These are phyloP conservation scores for Trematocara macrostoma DNA, from an alignment of 2,113 vertebrate genomes.

Conservation along the genomic window DNA sequence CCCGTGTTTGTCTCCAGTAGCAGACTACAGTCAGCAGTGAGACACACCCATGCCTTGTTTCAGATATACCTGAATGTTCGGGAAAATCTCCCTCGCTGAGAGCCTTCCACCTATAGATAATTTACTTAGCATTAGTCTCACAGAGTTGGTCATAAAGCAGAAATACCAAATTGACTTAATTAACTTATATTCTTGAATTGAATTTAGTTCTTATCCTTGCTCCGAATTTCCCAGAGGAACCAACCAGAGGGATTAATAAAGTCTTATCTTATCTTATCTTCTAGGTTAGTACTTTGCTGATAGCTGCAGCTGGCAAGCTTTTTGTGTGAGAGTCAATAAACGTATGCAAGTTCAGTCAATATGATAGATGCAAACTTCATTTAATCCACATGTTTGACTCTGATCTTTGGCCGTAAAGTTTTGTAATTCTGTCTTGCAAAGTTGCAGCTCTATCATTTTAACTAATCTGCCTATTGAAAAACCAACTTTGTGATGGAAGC, in stretches of 20 bases:
- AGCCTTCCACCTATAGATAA: not conserved
- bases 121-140: not conserved
- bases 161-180: not conserved
- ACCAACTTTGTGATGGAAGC: not conserved
- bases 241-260: too few species aligned
- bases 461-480: not conserved
- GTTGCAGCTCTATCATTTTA: not conserved
- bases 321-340: not conserved
- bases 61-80: not conserved
- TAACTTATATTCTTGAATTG: not conserved
- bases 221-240: too few species aligned
- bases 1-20: not conserved
- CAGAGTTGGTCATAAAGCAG: not conserved
- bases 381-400: not conserved
- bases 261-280: too few species aligned
- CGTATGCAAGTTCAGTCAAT: not conserved
- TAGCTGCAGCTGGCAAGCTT: not conserved
- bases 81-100: not conserved
- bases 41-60: not conserved
- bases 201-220: not conserved
- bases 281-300: not conserved
- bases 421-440: not conserved
- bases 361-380: not conserved
- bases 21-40: not conserved
- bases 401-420: not conserved